Base-by-base conservation (phyloP, 2,113 vertebrate species). In the Bufo bufo region DNA sequence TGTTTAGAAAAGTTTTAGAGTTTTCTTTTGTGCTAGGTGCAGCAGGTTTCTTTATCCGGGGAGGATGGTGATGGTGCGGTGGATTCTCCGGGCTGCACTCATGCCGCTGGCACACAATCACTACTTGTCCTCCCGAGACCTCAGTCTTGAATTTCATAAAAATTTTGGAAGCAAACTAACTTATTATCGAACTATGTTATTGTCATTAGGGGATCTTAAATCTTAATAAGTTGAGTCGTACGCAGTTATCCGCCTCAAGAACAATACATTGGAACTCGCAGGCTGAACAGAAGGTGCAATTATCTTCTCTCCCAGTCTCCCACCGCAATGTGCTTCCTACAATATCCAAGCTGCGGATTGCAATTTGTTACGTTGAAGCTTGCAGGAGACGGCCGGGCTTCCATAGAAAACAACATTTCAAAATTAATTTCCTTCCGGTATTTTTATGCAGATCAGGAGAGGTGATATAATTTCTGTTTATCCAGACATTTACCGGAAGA, bases 141-240 rank as follows among this genome's bases (percentile, higher is more conserved):
- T 45, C 49, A 6, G 10, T 69, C 63, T 69, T 56, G 43, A 17
- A 23, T 43, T 66, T 69, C 75, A 80, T 80, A 71, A 78, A 66
- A 66, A 86, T 69, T 82, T 78, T 61, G 43, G 58, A 79, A 86
- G 72, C 85, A 79, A 79, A 86, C 5, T 74, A 33, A 79, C 85
- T 86, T 65, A 79, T 86, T 80, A 79, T 61, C 49, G 43, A 80
- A 77, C 85, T 69, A 69, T 79, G 75, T 86, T 69, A n/a, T 33
- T 52, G 59, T 69, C 85, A 86, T 69, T 69, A 69, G 85, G 85
- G 85, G 85, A 79, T 86, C 77, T 45, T 78, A 78, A 86, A 86
- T 86, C 75, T 86, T 77, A 78, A 65, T 66, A 77, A 63, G 59
- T 79, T n/a, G 47, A 45, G 33, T 17, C 0, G n/a, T 20, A 8